Conservation (phyloP, 2,113 vertebrate species). For the Cavia aperea region DNA sequence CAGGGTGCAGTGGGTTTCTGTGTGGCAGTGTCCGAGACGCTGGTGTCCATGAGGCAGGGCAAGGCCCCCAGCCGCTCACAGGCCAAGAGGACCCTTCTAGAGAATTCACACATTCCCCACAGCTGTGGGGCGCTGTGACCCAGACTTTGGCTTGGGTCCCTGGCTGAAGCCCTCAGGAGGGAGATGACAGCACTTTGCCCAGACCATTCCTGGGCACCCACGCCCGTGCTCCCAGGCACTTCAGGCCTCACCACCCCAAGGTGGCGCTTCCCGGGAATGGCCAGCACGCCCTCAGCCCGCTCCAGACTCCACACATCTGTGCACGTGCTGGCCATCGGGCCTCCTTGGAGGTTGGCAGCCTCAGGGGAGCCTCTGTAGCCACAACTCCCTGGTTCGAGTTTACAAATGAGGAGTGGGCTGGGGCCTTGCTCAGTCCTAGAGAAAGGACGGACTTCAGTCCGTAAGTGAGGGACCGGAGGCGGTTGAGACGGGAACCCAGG, state of each 20-base stretch:
- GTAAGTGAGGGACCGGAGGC: neutral
- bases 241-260: rapidly evolving
- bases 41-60: neutral
- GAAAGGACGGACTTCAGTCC: neutral
- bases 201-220: neutral
- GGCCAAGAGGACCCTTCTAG: neutral
- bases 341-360: neutral
- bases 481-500: rapidly evolving
- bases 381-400: neutral
- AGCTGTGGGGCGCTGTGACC: neutral
- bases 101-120: neutral
- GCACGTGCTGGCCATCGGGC: neutral
- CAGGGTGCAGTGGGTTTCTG: neutral
- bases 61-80: neutral
- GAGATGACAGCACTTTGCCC: neutral
- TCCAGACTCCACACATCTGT: neutral
- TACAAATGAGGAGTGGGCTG: neutral
- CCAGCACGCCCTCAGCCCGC: neutral
- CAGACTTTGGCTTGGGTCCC: neutral
- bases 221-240: neutral
- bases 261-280: neutral
- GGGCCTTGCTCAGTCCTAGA: neutral
- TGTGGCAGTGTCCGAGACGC: neutral
- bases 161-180: neutral
- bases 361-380: neutral